A percentile compares a stretch with the other conserved stretches of the same genome.
These are phyloP conservation scores for Tokudaia muenninki DNA, from an alignment of 2,797 vertebrate genomes.

Conservation along the genomic window DNA sequence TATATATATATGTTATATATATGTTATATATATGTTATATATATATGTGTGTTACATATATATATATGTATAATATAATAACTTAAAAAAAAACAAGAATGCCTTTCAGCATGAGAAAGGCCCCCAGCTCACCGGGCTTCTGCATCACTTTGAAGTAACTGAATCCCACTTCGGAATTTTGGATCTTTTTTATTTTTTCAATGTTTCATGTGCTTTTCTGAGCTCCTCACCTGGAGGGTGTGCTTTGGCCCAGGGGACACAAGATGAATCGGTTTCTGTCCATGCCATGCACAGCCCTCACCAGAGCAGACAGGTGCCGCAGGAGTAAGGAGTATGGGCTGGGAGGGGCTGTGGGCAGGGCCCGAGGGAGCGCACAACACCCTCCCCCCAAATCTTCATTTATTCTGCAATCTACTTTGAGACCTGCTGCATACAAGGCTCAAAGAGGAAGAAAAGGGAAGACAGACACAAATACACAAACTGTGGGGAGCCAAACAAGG, in stretches of 20 bases:
- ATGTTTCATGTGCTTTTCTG: neutral
- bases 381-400: neutral
- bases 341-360: neutral
- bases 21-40: no score
- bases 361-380: neutral
- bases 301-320: neutral
- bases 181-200: no score
- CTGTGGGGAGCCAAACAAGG: no score
- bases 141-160: neutral
- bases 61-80: neutral
- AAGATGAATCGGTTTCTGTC: neutral
- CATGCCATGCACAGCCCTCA: no score
- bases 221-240: neutral
- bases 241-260: neutral
- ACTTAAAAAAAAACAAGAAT: no score
- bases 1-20: no score
- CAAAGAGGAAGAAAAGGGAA: neutral
- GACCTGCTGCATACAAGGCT: neutral
- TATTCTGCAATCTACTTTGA: neutral
- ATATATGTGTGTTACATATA: no score
- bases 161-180: neutral
- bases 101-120: neutral
- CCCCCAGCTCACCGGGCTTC: neutral
- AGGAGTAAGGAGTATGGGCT: neutral
- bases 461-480: neutral